Conservation (phyloP, 2,888 invertebrate genomes). For the Epistrophe eligans region DNA sequence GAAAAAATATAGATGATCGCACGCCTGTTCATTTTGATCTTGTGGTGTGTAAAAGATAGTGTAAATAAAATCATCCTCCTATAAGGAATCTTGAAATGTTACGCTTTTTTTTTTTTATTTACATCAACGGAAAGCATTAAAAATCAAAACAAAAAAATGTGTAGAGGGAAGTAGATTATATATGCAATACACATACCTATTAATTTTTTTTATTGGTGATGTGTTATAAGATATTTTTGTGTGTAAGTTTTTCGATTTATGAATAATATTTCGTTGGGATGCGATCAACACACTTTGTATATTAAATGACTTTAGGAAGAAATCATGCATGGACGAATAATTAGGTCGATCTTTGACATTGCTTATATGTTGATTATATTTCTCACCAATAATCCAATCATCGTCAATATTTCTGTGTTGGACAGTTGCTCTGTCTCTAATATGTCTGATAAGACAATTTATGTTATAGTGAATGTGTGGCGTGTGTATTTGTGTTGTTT, state of each 20-base stretch:
- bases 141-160: not conserved
- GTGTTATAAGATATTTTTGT: constrained; percentile 31
- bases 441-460: not conserved
- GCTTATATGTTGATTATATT: constrained; percentile 14
- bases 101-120: constrained; percentile 25
- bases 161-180: not conserved
- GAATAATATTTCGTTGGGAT: constrained; percentile 4
- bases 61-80: constrained; percentile 33
- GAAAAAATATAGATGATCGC: not conserved
- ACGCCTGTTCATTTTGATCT: constrained; percentile 6
- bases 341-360: constrained; percentile 69
- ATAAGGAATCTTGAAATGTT: constrained; percentile 36
- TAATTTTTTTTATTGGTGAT: constrained; percentile 3
- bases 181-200: not conserved
- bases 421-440: not conserved
- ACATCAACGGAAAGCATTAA: constrained; percentile 1
- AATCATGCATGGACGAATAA: constrained; percentile 27
- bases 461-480: not conserved
- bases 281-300: constrained; percentile 2
- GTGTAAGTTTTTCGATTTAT: not conserved
- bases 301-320: constrained; percentile 17
- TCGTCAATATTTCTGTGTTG: constrained; percentile 43
- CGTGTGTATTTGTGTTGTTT: not conserved
- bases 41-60: constrained; percentile 18
- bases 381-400: constrained; percentile 10